phyloP scores from a whole-genome alignment of 2,888 invertebrate species.

The Dioctria linearis region DNA sequence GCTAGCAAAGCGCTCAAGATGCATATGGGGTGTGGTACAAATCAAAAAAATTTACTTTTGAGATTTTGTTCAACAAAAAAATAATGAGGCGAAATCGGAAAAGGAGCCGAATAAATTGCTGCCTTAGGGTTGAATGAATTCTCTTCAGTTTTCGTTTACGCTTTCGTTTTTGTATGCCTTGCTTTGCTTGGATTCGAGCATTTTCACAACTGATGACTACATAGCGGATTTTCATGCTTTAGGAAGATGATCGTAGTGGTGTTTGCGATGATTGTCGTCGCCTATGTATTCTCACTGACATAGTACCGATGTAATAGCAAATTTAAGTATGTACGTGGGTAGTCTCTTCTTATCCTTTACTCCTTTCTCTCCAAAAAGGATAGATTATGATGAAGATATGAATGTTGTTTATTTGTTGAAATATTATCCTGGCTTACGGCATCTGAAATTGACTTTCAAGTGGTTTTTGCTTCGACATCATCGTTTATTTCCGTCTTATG shows the following conservation, averaged over 20 bases:
- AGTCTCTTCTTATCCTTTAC: neutral
- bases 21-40: too few species aligned
- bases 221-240: too few species aligned
- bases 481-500: constrained; percentile 35
- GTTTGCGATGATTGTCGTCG: too few species aligned
- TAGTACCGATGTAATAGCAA: too few species aligned
- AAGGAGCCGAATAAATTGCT: neutral
- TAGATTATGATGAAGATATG: constrained; percentile 42
- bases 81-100: constrained; percentile 4
- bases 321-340: neutral
- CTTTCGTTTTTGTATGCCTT: neutral
- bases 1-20: too few species aligned
- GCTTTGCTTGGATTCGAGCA: too few species aligned
- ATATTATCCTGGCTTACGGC: constrained; percentile 38
- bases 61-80: neutral
- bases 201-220: too few species aligned
- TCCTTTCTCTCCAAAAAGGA: neutral
- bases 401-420: constrained; percentile 45
- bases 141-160: constrained; percentile 1
- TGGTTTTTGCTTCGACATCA: constrained; percentile 22
- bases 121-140: constrained; percentile 42
- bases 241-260: too few species aligned
- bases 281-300: too few species aligned
- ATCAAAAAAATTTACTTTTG: neutral
- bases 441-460: constrained; percentile 42